Percentiles rank a stretch among this genome's conserved stretches.
Conservation (phyloP, 2,113 vertebrate species). For the Otolemur garnettii region DNA sequence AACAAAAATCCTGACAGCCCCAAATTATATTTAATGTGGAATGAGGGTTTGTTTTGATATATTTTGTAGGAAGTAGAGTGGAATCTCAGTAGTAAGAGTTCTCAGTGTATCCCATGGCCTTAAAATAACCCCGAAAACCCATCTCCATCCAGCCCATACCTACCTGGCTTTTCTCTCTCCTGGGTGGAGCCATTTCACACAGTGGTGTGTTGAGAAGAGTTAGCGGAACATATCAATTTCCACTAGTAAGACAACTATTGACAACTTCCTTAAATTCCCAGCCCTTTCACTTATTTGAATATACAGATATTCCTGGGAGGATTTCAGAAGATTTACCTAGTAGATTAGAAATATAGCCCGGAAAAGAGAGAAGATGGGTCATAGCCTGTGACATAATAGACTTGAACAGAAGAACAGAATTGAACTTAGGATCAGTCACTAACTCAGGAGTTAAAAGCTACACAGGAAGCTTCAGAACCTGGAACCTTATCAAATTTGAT, state of each 20-base stretch:
- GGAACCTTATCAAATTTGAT: not conserved
- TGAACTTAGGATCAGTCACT: not conserved
- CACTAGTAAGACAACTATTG: not conserved
- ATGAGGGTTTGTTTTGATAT: not conserved
- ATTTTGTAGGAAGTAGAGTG: not conserved
- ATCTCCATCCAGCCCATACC: not conserved
- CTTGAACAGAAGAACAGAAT: not conserved
- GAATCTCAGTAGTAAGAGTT: not conserved
- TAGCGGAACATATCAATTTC: not conserved
- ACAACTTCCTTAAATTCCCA: not conserved
- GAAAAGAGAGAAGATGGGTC: not conserved
- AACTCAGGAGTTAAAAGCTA: not conserved
- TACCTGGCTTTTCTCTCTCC: not conserved
- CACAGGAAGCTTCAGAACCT: not conserved
- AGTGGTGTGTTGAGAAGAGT: not conserved
- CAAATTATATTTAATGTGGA: slow-evolving; percentile 31
- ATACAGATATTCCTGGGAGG: not conserved
- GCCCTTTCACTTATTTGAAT: not conserved
- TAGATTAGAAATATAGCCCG: not conserved
- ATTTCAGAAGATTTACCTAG: not conserved
- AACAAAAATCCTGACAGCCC: not conserved
- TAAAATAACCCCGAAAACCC: not conserved
- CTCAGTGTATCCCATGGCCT: not conserved
- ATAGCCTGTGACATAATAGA: not conserved
- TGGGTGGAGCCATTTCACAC: not conserved